These are phyloP conservation scores for Centrocercus urophasianus DNA, from an alignment of 2,113 vertebrate genomes.

Conservation along the genomic window DNA sequence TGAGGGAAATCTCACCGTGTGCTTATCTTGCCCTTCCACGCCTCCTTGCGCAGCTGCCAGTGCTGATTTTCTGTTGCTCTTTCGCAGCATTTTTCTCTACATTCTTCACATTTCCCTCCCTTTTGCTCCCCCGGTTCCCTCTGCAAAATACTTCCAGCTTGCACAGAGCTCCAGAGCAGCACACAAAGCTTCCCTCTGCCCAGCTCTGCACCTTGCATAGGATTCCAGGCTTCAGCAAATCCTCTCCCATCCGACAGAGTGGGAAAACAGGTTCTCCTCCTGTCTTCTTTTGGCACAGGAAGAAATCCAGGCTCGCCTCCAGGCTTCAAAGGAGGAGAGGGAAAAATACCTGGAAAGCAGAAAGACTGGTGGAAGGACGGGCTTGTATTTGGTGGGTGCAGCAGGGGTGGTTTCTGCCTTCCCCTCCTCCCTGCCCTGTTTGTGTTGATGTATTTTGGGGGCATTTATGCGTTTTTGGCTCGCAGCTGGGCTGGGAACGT, in stretches of 20 bases:
- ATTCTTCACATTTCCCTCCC: not conserved
- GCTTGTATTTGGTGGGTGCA: not conserved
- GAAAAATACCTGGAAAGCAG: conserved; percentile 61
- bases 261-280: not conserved
- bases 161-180: not conserved
- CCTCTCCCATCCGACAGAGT: fast-evolving
- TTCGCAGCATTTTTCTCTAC: not conserved
- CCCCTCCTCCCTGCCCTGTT: too few relatives aligned
- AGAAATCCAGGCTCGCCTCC: conserved; percentile 60
- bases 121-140: too few relatives aligned
- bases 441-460: not conserved
- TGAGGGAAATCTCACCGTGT: not conserved
- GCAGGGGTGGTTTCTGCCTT: not conserved
- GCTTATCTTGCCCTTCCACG: not conserved
- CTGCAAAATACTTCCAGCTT: too few relatives aligned
- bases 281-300: not conserved
- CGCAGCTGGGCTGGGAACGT: fast-evolving
- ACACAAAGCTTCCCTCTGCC: not conserved
- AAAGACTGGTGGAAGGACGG: conserved; percentile 4
- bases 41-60: not conserved
- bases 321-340: conserved; percentile 51
- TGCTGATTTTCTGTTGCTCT: not conserved
- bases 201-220: not conserved
- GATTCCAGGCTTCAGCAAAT: not conserved
- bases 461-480: not conserved